Evolutionary conservation across 2,797 vertebrate genomes (phyloP), one percentile per base, ranked within the genome.

Genomic region (Telmatherina bonti): DNA sequence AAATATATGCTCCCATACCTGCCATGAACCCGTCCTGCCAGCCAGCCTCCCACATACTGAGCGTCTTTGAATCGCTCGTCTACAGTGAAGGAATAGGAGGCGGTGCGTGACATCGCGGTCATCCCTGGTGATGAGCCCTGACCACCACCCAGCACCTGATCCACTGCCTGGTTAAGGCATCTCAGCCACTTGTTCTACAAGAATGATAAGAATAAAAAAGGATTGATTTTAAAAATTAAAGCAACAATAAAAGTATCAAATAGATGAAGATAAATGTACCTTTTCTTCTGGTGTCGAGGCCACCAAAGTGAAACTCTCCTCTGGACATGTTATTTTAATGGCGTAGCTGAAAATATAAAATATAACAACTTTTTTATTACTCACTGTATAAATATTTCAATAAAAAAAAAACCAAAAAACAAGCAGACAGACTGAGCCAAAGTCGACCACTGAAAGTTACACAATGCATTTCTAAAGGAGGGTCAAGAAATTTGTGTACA

Each of bases 211-310:
- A 38, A 26, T n/a, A n/a, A 63, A 30, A 59, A 0, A 1, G 20
- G 22, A 26, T 31, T 29, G 10, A 51, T 31, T 31, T 38, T 13
- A 27, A 16, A 12, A 27, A 52, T 33, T 18, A 20, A 55, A 27
- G 15, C 11, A 38, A 41, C 11, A 8, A 20, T 30, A 38, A 57
- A 11, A 26, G 16, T 15, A 3, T 13, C 43, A 31, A 24, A 30
- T 7, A 9, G 0, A 13, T n/a, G 43, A 41, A 53, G 1, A 58
- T 27, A 60, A 70, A 59, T 62, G 13, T 89, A 99, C 98, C 96
- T 99, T 99, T 85, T 99, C 97, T 65, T 97, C 93, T 2, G 97
- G 94, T 3, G 96, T 96, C 55, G 96, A 95, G 62, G 98, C 96
- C 88, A 96, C 87, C 51, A 99, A 91, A 54, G 94, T 95, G 85